Conservation (phyloP, 2,797 vertebrate genomes). For the Ciconia nigra region DNA sequence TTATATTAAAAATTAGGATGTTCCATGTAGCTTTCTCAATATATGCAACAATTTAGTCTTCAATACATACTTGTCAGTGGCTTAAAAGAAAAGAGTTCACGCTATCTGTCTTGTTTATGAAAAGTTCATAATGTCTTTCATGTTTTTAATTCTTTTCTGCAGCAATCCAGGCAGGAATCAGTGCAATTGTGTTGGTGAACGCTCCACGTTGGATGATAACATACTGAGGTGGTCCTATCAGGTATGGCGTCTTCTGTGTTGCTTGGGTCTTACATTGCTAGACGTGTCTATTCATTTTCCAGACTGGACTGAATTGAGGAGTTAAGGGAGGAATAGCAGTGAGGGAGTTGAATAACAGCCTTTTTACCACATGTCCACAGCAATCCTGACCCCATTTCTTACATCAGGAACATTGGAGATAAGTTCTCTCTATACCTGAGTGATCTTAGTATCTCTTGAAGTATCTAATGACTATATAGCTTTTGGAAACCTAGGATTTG, state of each 20-base stretch:
- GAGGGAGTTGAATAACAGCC: not conserved
- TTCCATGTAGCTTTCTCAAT: not conserved
- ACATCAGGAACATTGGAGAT: not conserved
- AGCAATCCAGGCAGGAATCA: not conserved
- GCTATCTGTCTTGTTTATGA: not conserved
- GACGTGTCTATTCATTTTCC: not conserved
- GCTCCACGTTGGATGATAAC: not conserved
- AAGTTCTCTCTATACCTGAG: not conserved
- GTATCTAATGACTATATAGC: not conserved
- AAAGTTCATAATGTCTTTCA: not conserved
- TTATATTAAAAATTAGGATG: not conserved
- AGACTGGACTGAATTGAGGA: not conserved
- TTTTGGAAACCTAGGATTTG: not conserved
- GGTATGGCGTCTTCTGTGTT: constrained; percentile 40
- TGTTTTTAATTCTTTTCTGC: not conserved
- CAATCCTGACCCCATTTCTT: not conserved
- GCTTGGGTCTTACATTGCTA: not conserved
- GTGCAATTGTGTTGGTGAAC: constrained; percentile 22
- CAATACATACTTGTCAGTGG: not conserved
- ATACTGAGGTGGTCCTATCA: constrained; percentile 67
- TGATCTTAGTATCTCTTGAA: not conserved
- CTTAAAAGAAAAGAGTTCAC: not conserved
- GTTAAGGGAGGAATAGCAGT: not conserved
- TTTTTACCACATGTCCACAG: not conserved
- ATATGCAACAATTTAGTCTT: not conserved